Evolutionary conservation across 1,140 invertebrate genomes (phyloP).

Genomic region (Drosophila truncata): DNA sequence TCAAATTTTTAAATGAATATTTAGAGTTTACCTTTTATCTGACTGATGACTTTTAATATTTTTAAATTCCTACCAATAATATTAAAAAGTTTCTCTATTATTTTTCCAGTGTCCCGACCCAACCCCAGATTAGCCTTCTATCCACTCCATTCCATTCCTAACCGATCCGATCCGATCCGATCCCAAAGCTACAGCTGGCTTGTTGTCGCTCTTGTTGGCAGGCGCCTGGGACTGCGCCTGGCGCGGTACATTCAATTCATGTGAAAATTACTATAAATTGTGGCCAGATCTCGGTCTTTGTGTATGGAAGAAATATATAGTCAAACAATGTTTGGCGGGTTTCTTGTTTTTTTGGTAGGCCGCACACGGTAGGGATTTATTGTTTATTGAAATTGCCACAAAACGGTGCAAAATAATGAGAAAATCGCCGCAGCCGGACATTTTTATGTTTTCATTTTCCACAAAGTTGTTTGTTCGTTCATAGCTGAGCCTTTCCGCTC

Average conservation of each 20-base stretch:
- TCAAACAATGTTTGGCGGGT: constrained; percentile 43
- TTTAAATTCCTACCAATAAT: background rate
- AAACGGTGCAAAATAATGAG: constrained; percentile 84
- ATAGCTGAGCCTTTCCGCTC: constrained; percentile 48
- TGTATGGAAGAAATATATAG: constrained; percentile 33
- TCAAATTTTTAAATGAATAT: background rate
- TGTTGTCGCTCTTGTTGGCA: constrained; percentile 62
- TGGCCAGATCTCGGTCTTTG: constrained; percentile 44
- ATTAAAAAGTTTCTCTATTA: accelerated
- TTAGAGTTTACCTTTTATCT: background rate
- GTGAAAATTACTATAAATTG: constrained; percentile 82
- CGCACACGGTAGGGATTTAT: constrained; percentile 74
- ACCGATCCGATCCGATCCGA: constrained; percentile 8
- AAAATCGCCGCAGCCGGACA: constrained; percentile 76
- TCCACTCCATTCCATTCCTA: constrained; percentile 10
- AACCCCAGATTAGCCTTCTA: constrained; percentile 20
- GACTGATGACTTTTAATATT: accelerated
- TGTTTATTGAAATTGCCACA: constrained; percentile 83
- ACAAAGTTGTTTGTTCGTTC: constrained; percentile 68
- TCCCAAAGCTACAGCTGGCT: constrained; percentile 30
- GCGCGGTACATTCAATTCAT: constrained; percentile 70
- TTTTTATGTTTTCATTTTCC: constrained; percentile 82
- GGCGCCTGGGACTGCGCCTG: constrained; percentile 64
- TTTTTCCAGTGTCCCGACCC: constrained; percentile 15
- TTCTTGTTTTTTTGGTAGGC: background rate